Percentiles rank a stretch among this genome's conserved stretches.
These are phyloP conservation scores for Madoqua kirkii DNA, from an alignment of 2,113 vertebrate genomes.

Conservation along the genomic window DNA sequence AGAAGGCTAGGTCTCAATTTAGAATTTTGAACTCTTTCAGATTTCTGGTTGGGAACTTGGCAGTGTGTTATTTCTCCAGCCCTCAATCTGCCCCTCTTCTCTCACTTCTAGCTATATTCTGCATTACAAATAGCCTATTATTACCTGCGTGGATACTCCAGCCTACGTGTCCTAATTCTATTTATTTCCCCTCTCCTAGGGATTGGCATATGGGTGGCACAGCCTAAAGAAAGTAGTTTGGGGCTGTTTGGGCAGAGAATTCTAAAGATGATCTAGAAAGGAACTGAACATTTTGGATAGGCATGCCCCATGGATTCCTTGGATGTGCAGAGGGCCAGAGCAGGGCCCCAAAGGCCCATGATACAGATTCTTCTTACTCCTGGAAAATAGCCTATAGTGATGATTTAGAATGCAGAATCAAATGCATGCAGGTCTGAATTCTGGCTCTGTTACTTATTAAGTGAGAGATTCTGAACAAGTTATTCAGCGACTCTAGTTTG, in stretches of 20 bases:
- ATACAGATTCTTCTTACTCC: not conserved
- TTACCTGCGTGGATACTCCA: not conserved
- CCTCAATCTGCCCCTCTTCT: not conserved
- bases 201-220: not conserved
- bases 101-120: not conserved
- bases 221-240: not conserved
- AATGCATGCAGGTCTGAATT: not conserved
- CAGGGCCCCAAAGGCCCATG: not conserved
- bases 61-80: not conserved
- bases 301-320: not conserved
- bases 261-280: slow-evolving; percentile 5
- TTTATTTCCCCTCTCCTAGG: not conserved
- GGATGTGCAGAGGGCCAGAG: not conserved
- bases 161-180: not conserved
- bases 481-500: not conserved
- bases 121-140: not conserved
- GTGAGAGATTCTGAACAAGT: not conserved
- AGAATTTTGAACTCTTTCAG: not conserved
- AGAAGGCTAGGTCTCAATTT: not conserved
- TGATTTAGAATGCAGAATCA: not conserved
- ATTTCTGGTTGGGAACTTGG: not conserved
- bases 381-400: not conserved
- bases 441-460: not conserved
- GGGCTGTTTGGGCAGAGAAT: not conserved
- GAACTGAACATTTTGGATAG: not conserved